phyloP scores from a whole-genome alignment of 1,140 invertebrate species.

The Brevipalpus yothersi region DNA sequence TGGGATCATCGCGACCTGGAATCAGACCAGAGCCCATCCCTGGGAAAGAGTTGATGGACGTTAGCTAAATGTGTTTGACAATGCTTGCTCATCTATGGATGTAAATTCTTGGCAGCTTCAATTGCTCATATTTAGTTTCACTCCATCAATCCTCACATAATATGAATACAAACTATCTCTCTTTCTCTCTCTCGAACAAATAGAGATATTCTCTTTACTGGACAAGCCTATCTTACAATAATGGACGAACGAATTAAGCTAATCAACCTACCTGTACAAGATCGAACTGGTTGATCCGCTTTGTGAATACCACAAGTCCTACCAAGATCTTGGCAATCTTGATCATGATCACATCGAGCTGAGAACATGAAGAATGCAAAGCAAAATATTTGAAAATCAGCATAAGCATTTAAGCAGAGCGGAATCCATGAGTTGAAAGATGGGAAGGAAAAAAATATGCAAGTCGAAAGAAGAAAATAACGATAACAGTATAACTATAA shows the following conservation, averaged over 20 bases:
- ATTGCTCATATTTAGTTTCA: no score
- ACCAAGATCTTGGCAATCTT: conserved; percentile 1
- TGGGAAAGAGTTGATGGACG: no score
- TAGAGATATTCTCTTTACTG: no score
- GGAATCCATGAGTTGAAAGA: not conserved
- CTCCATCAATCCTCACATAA: no score
- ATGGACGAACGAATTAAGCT: no score
- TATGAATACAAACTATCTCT: no score
- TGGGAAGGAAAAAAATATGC: not conserved
- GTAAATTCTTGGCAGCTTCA: no score
- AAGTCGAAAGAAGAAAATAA: not conserved
- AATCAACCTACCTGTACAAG: not conserved
- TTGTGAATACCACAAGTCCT: not conserved
- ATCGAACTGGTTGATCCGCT: not conserved
- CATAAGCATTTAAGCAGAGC: not conserved
- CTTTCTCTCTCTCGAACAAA: no score
- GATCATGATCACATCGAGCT: not conserved
- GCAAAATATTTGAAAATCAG: not conserved
- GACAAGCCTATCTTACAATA: no score
- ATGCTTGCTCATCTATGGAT: no score
- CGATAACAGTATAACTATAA: not conserved
- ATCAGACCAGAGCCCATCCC: not conserved
- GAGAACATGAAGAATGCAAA: not conserved
- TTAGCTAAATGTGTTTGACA: no score
- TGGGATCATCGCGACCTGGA: not conserved